phyloP scores from a whole-genome alignment of 2,888 invertebrate genomes.

The Zonitis immaculata region DNA sequence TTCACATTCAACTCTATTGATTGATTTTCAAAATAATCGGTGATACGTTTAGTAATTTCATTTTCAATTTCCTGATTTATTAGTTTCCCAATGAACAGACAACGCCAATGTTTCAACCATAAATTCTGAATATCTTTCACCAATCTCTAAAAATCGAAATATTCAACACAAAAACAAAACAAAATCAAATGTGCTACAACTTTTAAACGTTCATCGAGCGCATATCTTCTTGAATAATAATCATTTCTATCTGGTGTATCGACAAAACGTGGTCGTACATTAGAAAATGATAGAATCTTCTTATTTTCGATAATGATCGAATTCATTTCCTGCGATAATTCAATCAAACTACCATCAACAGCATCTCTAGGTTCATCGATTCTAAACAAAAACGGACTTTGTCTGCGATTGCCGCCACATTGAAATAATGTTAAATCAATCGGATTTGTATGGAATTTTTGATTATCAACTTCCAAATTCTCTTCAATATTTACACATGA shows the following conservation, averaged over 20 bases:
- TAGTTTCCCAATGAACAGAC: slow-evolving; percentile 59
- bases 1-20: slow-evolving; percentile 25
- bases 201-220: slow-evolving; percentile 27
- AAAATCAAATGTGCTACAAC: slow-evolving; percentile 15
- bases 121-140: slow-evolving; percentile 57
- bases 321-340: slow-evolving; percentile 33
- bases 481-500: slow-evolving; percentile 39
- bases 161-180: slow-evolving; percentile 3
- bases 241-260: slow-evolving; percentile 26
- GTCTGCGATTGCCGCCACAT: slow-evolving; percentile 36
- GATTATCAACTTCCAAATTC: slow-evolving; percentile 27
- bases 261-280: slow-evolving; percentile 24
- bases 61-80: slow-evolving; percentile 48
- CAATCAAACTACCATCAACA: slow-evolving; percentile 22
- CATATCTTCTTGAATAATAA: slow-evolving; percentile 25
- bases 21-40: slow-evolving; percentile 49
- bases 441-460: slow-evolving; percentile 32
- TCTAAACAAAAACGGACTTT: slow-evolving; percentile 36
- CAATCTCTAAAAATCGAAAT: slow-evolving; percentile 50
- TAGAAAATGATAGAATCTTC: slow-evolving; percentile 22
- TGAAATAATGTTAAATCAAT: slow-evolving; percentile 41
- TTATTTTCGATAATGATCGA: slow-evolving; percentile 33
- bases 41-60: slow-evolving; percentile 51
- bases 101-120: slow-evolving; percentile 62
- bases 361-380: slow-evolving; percentile 30